Evolutionary conservation across 2,888 invertebrate species (phyloP).

Genomic region (Tachina fera): DNA sequence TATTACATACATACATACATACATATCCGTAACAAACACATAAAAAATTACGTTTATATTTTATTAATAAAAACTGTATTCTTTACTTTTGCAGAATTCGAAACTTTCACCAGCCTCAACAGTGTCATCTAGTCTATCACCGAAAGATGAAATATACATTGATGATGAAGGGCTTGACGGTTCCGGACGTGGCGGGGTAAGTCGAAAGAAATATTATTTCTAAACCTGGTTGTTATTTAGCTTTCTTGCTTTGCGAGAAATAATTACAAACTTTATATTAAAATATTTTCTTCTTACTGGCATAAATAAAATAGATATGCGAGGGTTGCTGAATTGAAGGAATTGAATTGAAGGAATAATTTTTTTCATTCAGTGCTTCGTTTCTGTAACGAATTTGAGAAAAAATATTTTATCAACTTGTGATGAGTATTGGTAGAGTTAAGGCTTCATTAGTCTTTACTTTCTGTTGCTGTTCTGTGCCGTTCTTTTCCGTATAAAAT

Average conservation of each 20-base stretch:
- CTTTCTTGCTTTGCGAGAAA: background rate
- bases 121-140: slow-evolving; percentile 75
- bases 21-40: background rate
- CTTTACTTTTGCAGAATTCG: slow-evolving; percentile 78
- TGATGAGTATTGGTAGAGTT: too few relatives aligned
- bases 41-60: background rate
- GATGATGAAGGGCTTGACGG: slow-evolving; percentile 91
- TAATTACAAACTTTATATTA: slow-evolving; percentile 53
- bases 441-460: too few relatives aligned
- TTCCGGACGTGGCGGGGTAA: slow-evolving; percentile 87
- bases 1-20: background rate
- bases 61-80: slow-evolving; percentile 5
- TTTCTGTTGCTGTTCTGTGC: too few relatives aligned
- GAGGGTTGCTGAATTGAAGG: background rate
- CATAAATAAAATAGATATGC: slow-evolving; percentile 21
- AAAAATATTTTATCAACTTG: too few relatives aligned
- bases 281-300: background rate
- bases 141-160: slow-evolving; percentile 87
- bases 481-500: too few relatives aligned
- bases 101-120: slow-evolving; percentile 78
- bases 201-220: slow-evolving; percentile 73
- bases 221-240: background rate
- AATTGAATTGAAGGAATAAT: too few relatives aligned
- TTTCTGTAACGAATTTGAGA: too few relatives aligned
- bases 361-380: too few relatives aligned